Base-by-base conservation (phyloP, 1,140 invertebrate genomes). In the Chelonus insularis region DNA sequence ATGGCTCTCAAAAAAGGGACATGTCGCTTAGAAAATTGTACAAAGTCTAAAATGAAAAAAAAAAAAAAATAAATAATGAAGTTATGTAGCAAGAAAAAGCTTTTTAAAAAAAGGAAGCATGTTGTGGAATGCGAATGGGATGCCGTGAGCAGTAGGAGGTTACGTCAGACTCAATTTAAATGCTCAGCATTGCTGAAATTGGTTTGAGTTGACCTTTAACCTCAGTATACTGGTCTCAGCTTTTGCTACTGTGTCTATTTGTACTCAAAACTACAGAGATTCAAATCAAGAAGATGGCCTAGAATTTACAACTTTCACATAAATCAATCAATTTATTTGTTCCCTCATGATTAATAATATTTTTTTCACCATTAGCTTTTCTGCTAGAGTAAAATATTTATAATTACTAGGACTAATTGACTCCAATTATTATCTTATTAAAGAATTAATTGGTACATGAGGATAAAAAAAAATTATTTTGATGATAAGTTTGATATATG, bases 161-260 rank as follows among this genome's bases (percentile, higher is more conserved):
- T 60, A 60, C 48, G 58, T 60, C 48, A 60, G 48, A 60, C 58
- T 60, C 48, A 60, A 60, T 60, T 60, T 60, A 60, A 60, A 60
- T 60, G 48, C 58, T 25, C 58, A 25, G 48, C 58, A 60, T 60
- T 60, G 58, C 58, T 60, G 58, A 43, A 60, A 60, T 60, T 60
- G 58, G 58, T 60, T 52, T 37, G 34, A 60, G 48, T 60, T 60
- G 58, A 60, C 48, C 58, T 52, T 18, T 23, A 50, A 48, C 47
- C 57, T 21, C 48, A 18, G 29, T 59, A 37, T 39, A n/a, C 34
- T 37, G 34, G 16, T 48, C 12, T 58, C 43, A 50, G 12, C 21
- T 14, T 50, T 23, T 51, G 12, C 32, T 59, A 47, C 36, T 32
- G 25, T 51, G 55, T 47, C 34, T 32, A 34, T 55, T 52, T 52